Evolutionary conservation across 2,888 invertebrate species (phyloP).

Genomic region (Panzeria rudis): DNA sequence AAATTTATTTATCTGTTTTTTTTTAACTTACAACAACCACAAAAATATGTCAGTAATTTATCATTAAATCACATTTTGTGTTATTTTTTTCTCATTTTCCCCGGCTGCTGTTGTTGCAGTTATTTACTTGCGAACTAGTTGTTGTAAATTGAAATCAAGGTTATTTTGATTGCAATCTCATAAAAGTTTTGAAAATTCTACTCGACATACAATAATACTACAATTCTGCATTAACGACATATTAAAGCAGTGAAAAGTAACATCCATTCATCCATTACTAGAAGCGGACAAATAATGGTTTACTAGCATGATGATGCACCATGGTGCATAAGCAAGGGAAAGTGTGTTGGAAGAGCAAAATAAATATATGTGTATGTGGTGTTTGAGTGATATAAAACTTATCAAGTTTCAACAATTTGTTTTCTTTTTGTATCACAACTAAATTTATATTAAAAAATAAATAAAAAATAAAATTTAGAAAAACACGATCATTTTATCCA

Average conservation of each 20-base stretch:
- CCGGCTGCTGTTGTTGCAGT: slow-evolving; percentile 10
- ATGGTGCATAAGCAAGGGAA: background rate
- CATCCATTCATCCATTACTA: slow-evolving; percentile 22
- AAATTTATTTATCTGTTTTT: slow-evolving; percentile 53
- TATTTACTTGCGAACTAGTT: slow-evolving; percentile 6
- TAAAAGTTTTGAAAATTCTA: slow-evolving; percentile 10
- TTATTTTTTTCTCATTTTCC: slow-evolving; percentile 29
- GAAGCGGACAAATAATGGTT: slow-evolving; percentile 12
- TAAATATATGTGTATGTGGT: background rate
- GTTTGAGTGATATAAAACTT: slow-evolving; percentile 35
- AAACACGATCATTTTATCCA: slow-evolving; percentile 36
- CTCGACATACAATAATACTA: background rate
- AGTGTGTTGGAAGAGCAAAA: background rate
- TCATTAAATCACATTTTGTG: slow-evolving; percentile 57
- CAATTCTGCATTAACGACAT: slow-evolving; percentile 55
- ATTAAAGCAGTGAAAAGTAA: background rate
- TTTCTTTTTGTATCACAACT: slow-evolving; percentile 20
- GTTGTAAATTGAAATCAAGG: slow-evolving; percentile 67
- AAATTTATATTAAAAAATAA: slow-evolving; percentile 22
- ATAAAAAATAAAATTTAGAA: slow-evolving; percentile 38
- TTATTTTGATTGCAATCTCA: slow-evolving; percentile 67
- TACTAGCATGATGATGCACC: background rate
- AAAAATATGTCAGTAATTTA: slow-evolving; percentile 63
- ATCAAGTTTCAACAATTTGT: slow-evolving; percentile 36
- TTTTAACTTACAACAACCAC: slow-evolving; percentile 48